Evolutionary conservation across 2,797 vertebrate species (phyloP).

Genomic region (Pseudocheirus occidentalis): DNA sequence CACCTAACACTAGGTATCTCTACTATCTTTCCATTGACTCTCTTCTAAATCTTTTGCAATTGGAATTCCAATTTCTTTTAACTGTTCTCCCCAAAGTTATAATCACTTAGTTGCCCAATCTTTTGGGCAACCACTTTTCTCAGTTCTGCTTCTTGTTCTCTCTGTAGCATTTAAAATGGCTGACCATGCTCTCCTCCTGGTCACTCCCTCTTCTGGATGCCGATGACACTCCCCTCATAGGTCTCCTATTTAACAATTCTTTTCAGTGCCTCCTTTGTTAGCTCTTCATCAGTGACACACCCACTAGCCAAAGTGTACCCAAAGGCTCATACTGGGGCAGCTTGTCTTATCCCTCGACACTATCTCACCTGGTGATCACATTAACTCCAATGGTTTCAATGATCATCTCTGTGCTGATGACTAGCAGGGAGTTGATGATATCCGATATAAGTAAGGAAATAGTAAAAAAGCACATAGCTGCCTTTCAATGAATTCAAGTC

Average conservation of each 20-base stretch:
- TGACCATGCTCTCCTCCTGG: not conserved
- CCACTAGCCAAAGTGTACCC: not conserved
- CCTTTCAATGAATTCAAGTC: not conserved
- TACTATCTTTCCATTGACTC: not conserved
- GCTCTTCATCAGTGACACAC: not conserved
- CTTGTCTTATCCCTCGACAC: not conserved
- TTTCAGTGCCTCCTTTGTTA: not conserved
- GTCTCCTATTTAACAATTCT: not conserved
- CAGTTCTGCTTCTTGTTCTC: not conserved
- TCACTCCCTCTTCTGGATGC: not conserved
- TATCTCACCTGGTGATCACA: not conserved
- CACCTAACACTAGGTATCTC: not conserved
- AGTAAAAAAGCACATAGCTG: not conserved
- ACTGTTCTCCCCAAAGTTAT: not conserved
- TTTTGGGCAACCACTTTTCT: not conserved
- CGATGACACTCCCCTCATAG: not conserved
- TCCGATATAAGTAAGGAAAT: not conserved
- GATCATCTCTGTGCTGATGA: not conserved
- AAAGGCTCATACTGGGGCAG: not conserved
- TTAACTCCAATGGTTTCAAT: not conserved
- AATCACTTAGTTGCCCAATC: not conserved
- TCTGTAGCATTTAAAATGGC: not conserved
- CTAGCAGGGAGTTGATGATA: not conserved
- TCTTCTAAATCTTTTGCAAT: not conserved
- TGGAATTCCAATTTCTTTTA: not conserved